Evolutionary conservation across 1,140 invertebrate genomes (phyloP).

Genomic region (Drosophila murphyi): DNA sequence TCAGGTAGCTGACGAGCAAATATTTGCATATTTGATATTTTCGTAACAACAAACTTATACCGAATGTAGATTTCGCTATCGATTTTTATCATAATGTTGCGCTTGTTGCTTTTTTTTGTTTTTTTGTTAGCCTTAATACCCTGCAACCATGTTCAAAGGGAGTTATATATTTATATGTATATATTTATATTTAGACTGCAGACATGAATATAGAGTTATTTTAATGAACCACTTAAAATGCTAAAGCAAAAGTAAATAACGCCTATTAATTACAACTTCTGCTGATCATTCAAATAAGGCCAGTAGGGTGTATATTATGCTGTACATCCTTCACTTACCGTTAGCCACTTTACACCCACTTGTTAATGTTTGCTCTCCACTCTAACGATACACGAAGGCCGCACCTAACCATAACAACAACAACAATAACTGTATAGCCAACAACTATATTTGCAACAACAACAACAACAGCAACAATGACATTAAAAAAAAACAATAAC

Average conservation of each 20-base stretch:
- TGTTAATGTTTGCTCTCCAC: constrained; percentile 71
- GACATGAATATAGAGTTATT: no score
- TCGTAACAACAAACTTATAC: constrained; percentile 75
- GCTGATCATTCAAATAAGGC: neutral
- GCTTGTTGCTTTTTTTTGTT: constrained; percentile 19
- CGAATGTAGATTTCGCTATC: constrained; percentile 74
- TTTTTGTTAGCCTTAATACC: constrained; percentile 15
- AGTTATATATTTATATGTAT: no score
- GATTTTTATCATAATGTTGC: constrained; percentile 60
- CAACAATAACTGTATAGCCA: constrained; percentile 10
- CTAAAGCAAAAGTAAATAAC: no score
- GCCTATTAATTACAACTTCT: neutral
- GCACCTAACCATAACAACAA: constrained; percentile 41
- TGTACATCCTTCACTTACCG: constrained; percentile 18
- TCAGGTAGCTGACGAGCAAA: constrained; percentile 73
- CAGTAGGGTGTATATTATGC: neutral
- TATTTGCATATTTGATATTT: constrained; percentile 83
- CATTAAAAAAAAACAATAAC: constrained; percentile 12
- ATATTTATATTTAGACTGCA: neutral
- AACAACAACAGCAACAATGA: constrained; percentile 22
- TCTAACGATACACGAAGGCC: constrained; percentile 31
- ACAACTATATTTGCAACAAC: constrained; percentile 17
- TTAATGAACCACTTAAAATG: no score
- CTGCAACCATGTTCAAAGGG: neutral
- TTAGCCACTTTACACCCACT: constrained; percentile 70